Evolutionary conservation across 92 coral and sea anemone genomes (phyloP).

Genomic region (Paramuricea clavata): DNA sequence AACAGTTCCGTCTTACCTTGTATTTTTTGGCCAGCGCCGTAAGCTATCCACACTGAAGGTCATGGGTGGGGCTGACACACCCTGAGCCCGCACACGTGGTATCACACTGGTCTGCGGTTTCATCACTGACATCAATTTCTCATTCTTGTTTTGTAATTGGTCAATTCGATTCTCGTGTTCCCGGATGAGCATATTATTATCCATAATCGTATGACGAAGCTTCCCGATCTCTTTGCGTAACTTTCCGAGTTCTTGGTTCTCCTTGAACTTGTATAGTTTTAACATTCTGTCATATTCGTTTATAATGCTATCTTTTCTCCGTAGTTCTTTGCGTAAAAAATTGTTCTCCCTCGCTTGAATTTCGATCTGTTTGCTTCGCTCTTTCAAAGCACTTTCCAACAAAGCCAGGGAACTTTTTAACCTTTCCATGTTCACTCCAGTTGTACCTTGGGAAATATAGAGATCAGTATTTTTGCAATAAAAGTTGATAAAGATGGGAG

Average conservation of each 20-base stretch:
- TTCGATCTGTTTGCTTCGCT: conserved; percentile 96
- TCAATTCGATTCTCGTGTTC: conserved; percentile 88
- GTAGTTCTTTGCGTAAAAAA: conserved; percentile 87
- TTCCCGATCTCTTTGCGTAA: conserved; percentile 83
- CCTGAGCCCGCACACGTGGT: conserved; percentile 96
- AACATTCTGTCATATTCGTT: conserved; percentile 91
- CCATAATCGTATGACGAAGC: conserved; percentile 85
- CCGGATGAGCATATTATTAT: conserved; percentile 75
- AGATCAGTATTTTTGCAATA: not conserved
- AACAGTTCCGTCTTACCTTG: conserved; percentile 85
- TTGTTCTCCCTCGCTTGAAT: conserved; percentile 94
- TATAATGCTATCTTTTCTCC: conserved; percentile 92
- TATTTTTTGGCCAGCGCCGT: conserved; percentile 72
- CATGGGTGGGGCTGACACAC: conserved; percentile 98
- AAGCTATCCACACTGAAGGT: conserved; percentile 43
- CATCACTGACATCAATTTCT: conserved; percentile 95
- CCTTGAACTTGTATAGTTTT: conserved; percentile 91
- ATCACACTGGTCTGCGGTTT: conserved; percentile 76
- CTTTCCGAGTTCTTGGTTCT: conserved; percentile 83
- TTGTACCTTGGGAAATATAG: conserved; percentile 51
- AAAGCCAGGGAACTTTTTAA: conserved; percentile 88
- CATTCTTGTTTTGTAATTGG: conserved; percentile 90
- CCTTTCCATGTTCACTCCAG: conserved; percentile 90
- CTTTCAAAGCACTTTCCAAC: conserved; percentile 87
- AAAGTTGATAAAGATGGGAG: no score